Evolutionary conservation across 2,888 invertebrate genomes (phyloP), one percentile per base, ranked within the genome.

Genomic region (Trissoscelio sp.): DNA sequence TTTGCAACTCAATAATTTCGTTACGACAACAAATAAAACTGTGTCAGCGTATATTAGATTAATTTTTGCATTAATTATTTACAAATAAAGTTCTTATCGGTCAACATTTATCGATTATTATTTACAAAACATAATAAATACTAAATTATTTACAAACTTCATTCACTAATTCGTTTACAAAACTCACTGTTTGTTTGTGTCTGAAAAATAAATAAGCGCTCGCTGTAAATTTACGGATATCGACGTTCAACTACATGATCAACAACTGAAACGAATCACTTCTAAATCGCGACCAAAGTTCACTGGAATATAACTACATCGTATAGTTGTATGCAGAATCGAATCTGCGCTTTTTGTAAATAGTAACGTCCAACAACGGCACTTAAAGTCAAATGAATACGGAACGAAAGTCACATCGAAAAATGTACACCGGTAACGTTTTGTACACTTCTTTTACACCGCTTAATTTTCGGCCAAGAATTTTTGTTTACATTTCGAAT

Each of bases 201-300:
- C 42, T 42, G 81, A 79, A 82, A 85, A 86, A 85, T 85, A 85
- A 81, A 81, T 83, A 73, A 83, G 73, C 73, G 57, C 67, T 62
- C 58, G 60, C 16, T 58, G 42, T 60, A 39, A 75, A 70, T 37
- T 60, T 62, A 46, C 39, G 58, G 64, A 57, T 46, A 58, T 73
- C 70, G 70, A 75, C 70, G 57, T 81, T 57, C 34, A 69, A 72
- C 78, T 69, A 67, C 73, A 73, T 60, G 55, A 64, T 64, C 55
- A 62, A 74, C 74, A 78, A 78, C 48, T 24, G 62, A 58, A 79
- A 64, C 28, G 16, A 57, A 39, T 51, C 37, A 62, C 55, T 18
- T 51, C 51, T 67, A 67, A 37, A 39, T 2, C 20, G 53, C 70
- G 37, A 58, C 39, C 31, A 58, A 53, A 72, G 9, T 58, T 42